These are phyloP conservation scores for Phrynocephalus vlangalii DNA, from an alignment of 2,797 vertebrate genomes.

Conservation along the genomic window DNA sequence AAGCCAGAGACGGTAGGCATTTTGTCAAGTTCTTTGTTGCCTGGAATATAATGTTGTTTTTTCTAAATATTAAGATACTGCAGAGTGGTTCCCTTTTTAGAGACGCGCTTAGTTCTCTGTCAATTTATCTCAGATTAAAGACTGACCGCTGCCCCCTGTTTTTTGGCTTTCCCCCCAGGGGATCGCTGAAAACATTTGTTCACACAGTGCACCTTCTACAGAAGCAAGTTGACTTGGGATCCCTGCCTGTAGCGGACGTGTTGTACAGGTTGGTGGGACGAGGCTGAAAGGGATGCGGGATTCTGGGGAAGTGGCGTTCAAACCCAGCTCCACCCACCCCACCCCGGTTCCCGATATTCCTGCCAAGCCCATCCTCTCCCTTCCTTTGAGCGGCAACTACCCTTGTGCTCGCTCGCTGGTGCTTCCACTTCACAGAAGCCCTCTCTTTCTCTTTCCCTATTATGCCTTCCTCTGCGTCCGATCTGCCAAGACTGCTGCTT, in stretches of 20 bases:
- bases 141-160: conserved; percentile 38
- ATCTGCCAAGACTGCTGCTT: conserved; percentile 88
- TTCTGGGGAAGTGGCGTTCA: too few relatives aligned
- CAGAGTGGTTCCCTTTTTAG: neutral
- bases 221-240: conserved; percentile 95
- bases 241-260: conserved; percentile 96
- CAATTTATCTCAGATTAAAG: neutral
- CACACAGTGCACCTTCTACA: conserved; percentile 98
- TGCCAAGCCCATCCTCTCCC: neutral
- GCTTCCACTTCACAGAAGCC: neutral
- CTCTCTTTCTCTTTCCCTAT: too few relatives aligned
- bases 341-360: neutral
- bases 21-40: too few relatives aligned
- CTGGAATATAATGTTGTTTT: too few relatives aligned
- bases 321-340: neutral
- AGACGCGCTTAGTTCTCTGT: neutral
- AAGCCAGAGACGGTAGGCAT: too few relatives aligned
- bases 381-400: neutral
- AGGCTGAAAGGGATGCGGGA: neutral
- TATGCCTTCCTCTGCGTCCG: conserved; percentile 42
- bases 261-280: conserved; percentile 88
- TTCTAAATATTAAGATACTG: neutral
- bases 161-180: conserved; percentile 81
- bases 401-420: neutral
- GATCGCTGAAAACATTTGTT: conserved; percentile 98